Evolutionary conservation across 1,140 invertebrate species (phyloP).

Genomic region (Oppia nitens): DNA sequence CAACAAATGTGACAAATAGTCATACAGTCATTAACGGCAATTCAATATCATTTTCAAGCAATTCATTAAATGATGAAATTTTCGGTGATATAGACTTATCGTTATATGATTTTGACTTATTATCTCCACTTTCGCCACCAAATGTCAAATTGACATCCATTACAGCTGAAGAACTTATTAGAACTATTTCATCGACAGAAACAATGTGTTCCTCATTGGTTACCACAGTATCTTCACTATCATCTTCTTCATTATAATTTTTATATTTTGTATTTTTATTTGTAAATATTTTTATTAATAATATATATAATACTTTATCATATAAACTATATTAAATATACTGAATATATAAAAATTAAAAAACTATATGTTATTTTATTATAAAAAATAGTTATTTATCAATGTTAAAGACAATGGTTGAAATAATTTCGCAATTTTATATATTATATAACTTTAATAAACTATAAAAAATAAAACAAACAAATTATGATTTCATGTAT

Average conservation of each 20-base stretch:
- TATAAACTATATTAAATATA: too few species aligned
- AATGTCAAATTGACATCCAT: conserved; percentile 43
- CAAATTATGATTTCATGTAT: too few species aligned
- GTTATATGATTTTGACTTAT: conserved; percentile 29
- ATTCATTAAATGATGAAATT: conserved; percentile 25
- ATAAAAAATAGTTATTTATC: too few species aligned
- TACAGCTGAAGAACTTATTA: conserved; percentile 47
- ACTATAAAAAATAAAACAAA: too few species aligned
- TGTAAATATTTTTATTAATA: too few species aligned
- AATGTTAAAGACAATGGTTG: too few species aligned
- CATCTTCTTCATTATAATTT: neutral
- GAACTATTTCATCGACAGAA: conserved; percentile 13
- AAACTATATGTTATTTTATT: too few species aligned
- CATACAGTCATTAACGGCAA: neutral
- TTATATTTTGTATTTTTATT: too few species aligned
- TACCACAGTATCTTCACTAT: neutral
- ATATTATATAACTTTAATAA: too few species aligned
- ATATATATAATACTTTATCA: too few species aligned
- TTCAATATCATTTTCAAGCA: neutral
- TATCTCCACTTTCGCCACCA: conserved; percentile 34
- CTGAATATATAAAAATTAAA: too few species aligned
- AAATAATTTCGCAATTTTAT: too few species aligned
- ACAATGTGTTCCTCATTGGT: neutral
- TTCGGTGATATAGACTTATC: conserved; percentile 27
- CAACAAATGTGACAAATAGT: neutral